Evolutionary conservation across 1,140 invertebrate species (phyloP), one percentile per base, ranked within the genome.

Genomic region (Zaprionus davidi): DNA sequence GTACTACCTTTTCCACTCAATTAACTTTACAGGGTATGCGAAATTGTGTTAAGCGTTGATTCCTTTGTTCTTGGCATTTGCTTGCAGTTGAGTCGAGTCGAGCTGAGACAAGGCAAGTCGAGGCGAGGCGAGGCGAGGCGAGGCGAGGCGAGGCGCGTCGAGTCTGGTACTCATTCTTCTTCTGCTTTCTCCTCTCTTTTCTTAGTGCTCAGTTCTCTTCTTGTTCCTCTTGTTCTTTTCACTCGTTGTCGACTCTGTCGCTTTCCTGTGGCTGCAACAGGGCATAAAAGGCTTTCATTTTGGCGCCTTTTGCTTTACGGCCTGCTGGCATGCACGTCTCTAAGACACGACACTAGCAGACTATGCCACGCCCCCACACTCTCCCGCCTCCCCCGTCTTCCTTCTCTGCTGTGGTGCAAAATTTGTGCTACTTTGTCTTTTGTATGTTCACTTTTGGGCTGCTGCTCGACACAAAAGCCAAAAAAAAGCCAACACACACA

Each of bases 351-450:
- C 64, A 68, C 24, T 6, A 28, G 22, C 74, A 22, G 28, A 9
- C 22, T 57, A 56, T 49, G 5, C 49, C 58, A 34, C 55, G 22
- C 55, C 26, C 66, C 46, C 58, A 11, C 38, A 0, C n/a, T n/a
- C 22, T 20, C n/a, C 7, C 20, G 1, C 9, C 15, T 6, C n/a
- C 20, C 0, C 6, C 36, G 31, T 12, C 28, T 12, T 49, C 20
- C 20, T 12, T 31, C 22, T 24, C 20, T 49, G 5, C 31, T 34
- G 1, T 58, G 15, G 12, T 64, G 49, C 60, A 66, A 83, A 87
- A 88, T 88, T 87, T 87, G 83, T 88, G 84, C 83, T 84, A 88
- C 83, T 88, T 87, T 87, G 84, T 88, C 84, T 87, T 87, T 87
- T 87, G 83, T 74, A 38, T 87, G 84, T 83, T 80, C 76, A 86